Percentiles rank a stretch among this genome's conserved stretches.
These are phyloP conservation scores for Eueides isabella DNA, from an alignment of 1,140 invertebrate species.

Conservation along the genomic window DNA sequence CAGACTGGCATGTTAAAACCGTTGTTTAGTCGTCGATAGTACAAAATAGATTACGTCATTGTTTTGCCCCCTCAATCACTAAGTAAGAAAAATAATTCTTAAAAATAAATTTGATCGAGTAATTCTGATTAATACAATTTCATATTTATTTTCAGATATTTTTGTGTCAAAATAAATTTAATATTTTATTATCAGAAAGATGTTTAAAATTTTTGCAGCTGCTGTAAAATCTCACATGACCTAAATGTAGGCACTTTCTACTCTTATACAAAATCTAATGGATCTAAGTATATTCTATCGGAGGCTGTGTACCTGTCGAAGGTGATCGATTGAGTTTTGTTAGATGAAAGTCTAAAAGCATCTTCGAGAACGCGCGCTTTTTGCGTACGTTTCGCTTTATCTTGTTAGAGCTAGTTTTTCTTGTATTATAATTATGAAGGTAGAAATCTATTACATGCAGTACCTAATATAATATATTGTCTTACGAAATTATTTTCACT, in stretches of 20 bases:
- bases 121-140: too few relatives aligned
- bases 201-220: background rate
- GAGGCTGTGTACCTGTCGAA: conserved; percentile 30
- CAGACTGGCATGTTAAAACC: too few relatives aligned
- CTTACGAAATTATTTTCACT: too few relatives aligned
- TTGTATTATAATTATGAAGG: background rate
- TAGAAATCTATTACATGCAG: background rate
- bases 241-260: conserved; percentile 33
- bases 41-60: too few relatives aligned
- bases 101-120: too few relatives aligned
- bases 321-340: conserved; percentile 32
- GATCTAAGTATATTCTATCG: conserved; percentile 28
- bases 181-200: background rate
- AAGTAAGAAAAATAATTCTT: too few relatives aligned
- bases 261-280: conserved; percentile 35
- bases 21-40: too few relatives aligned
- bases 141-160: background rate
- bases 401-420: background rate
- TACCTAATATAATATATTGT: too few relatives aligned
- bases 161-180: background rate
- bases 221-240: conserved; percentile 22
- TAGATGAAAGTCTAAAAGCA: conserved; percentile 36
- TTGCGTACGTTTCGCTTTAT: conserved; percentile 10
- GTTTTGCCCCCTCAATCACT: too few relatives aligned
- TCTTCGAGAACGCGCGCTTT: conserved; percentile 15